Conservation (phyloP, 2,113 vertebrate species). For the Hippotragus niger region DNA sequence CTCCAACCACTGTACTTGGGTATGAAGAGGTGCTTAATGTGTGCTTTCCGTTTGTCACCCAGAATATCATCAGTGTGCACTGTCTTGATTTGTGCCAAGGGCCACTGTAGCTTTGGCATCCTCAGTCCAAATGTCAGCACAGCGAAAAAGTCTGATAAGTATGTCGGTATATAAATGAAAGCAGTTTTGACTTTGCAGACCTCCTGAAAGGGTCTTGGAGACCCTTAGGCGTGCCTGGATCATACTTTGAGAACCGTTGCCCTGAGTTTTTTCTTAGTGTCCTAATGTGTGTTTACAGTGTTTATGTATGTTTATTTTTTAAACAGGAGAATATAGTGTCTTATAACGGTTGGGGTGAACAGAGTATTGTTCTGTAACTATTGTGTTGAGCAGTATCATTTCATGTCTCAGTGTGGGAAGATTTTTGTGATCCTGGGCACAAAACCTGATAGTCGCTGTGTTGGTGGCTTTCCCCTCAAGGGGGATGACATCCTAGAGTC, state of each 20-base stretch:
- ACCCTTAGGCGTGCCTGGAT: not conserved
- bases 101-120: not conserved
- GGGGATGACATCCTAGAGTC: not conserved
- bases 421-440: not conserved
- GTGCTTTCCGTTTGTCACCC: not conserved
- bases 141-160: not conserved
- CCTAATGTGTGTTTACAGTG: not conserved
- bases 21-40: not conserved
- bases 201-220: not conserved
- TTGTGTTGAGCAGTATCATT: not conserved
- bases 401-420: not conserved
- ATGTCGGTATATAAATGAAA: not conserved
- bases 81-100: not conserved
- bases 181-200: not conserved
- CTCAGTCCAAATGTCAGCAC: not conserved
- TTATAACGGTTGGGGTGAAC: not conserved
- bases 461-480: not conserved
- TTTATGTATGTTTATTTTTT: not conserved
- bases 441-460: not conserved
- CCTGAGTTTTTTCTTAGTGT: not conserved
- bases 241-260: not conserved
- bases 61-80: rapidly evolving
- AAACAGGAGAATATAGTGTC: not conserved
- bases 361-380: not conserved
- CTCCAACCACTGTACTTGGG: rapidly evolving